These are phyloP conservation scores for Amphiprion clarkii DNA, from an alignment of 2,797 vertebrate genomes.

Conservation along the genomic window DNA sequence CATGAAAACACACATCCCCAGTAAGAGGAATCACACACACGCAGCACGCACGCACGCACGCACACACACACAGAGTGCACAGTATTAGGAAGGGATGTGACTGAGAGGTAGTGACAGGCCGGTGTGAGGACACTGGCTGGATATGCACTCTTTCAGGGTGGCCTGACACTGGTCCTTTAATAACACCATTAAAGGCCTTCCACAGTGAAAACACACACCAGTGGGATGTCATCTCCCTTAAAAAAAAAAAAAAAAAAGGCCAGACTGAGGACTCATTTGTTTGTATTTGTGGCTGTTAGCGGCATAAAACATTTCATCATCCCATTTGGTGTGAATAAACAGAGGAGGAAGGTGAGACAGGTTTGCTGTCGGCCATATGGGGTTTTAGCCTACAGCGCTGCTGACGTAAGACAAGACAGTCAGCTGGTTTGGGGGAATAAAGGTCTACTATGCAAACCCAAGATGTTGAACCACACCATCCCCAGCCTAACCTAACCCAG, in stretches of 20 bases:
- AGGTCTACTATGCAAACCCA: slow-evolving; percentile 53
- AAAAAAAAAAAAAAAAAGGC: slow-evolving; percentile 28
- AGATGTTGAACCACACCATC: slow-evolving; percentile 36
- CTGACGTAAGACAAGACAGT: slow-evolving; percentile 47
- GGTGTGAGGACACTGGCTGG: slow-evolving; percentile 29
- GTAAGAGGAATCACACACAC: slow-evolving; percentile 35
- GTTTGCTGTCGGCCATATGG: slow-evolving; percentile 31
- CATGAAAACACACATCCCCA: slow-evolving; percentile 30
- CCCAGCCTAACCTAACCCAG: slow-evolving; percentile 18
- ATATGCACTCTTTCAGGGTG: slow-evolving; percentile 39
- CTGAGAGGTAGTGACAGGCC: slow-evolving; percentile 62
- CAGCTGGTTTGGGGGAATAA: slow-evolving; percentile 56
- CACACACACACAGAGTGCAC: neutral
- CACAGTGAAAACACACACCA: slow-evolving; percentile 36
- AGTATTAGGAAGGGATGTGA: slow-evolving; percentile 48
- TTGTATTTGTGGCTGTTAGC: slow-evolving; percentile 31
- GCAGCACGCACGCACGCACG: neutral
- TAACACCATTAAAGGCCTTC: slow-evolving; percentile 51
- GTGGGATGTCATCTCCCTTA: slow-evolving; percentile 36
- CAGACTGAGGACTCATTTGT: slow-evolving; percentile 34
- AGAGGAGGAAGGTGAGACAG: slow-evolving; percentile 29
- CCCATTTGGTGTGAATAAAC: slow-evolving; percentile 43
- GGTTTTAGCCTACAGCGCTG: slow-evolving; percentile 20
- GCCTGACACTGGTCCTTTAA: slow-evolving; percentile 50
- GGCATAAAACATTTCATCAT: slow-evolving; percentile 48